phyloP scores from a whole-genome alignment of 2,888 invertebrate species.

The Eristalis arbustorum region DNA sequence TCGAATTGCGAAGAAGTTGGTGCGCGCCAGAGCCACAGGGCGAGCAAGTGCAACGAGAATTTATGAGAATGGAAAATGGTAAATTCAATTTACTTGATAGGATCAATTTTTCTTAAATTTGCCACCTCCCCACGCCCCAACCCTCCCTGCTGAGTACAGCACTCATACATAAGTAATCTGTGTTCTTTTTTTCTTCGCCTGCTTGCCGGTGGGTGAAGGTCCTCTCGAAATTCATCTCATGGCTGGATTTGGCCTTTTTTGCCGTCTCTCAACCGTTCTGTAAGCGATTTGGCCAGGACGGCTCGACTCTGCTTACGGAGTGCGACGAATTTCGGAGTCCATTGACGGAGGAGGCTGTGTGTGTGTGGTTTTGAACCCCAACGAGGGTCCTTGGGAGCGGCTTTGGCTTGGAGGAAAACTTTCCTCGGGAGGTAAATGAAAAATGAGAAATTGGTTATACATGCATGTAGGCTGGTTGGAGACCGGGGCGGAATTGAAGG shows the following conservation, averaged over 20 bases:
- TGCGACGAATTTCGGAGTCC: not conserved
- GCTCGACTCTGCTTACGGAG: constrained; percentile 12
- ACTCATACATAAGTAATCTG: not conserved
- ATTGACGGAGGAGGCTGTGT: constrained; percentile 4
- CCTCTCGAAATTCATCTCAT: constrained; percentile 21
- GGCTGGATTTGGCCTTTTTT: not conserved
- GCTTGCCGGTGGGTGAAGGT: not conserved
- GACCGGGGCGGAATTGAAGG: not conserved
- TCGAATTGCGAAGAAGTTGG: constrained; percentile 51
- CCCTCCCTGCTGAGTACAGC: not conserved
- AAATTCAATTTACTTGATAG: constrained; percentile 80
- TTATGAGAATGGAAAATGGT: constrained; percentile 75
- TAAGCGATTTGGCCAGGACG: constrained; percentile 27
- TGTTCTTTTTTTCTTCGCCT: not conserved
- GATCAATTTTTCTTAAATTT: constrained; percentile 74
- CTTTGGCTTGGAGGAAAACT: not conserved
- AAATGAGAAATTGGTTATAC: not conserved
- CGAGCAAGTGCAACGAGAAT: constrained; percentile 55
- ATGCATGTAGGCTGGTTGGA: not conserved
- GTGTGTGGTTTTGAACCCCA: not conserved
- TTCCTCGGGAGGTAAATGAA: not conserved
- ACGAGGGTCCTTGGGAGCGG: not conserved
- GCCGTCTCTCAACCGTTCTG: not conserved
- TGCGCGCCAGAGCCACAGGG: constrained; percentile 18
- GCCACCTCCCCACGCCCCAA: not conserved